phyloP scores from a whole-genome alignment of 2,797 vertebrate genomes.

The Brachyrhaphis roseni region DNA sequence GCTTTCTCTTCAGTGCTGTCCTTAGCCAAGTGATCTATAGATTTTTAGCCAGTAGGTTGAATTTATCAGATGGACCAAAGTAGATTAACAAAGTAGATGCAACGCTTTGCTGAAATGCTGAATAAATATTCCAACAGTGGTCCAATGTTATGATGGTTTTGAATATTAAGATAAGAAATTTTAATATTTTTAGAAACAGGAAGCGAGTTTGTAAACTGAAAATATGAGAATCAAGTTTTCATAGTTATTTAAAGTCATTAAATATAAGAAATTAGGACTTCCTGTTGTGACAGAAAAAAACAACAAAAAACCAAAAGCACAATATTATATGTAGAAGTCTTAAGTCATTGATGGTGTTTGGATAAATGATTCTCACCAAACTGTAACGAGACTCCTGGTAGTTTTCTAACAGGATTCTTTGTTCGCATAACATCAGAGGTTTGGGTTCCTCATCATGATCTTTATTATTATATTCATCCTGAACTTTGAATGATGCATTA shows the following conservation, averaged over 20 bases:
- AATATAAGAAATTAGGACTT: not conserved
- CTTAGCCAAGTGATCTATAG: constrained; percentile 33
- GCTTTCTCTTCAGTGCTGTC: constrained; percentile 44
- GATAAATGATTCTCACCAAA: not conserved
- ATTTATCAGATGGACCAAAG: constrained; percentile 38
- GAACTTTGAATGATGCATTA: not conserved
- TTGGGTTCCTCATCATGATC: not conserved
- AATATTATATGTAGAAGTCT: not conserved
- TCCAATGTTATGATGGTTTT: not conserved
- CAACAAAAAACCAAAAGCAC: not conserved
- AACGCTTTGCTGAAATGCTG: not conserved
- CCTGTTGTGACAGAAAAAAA: not conserved
- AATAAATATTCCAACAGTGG: not conserved
- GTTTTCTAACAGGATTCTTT: not conserved
- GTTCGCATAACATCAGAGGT: not conserved
- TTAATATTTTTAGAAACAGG: not conserved
- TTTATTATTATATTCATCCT: not conserved
- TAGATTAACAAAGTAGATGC: constrained; percentile 17
- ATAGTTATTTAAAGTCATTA: not conserved
- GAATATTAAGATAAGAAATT: not conserved
- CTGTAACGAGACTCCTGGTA: not conserved
- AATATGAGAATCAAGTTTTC: not conserved
- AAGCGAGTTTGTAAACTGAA: not conserved
- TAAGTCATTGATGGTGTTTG: not conserved
- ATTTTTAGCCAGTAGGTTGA: constrained; percentile 30